phyloP scores from a whole-genome alignment of 2,888 invertebrate species.

The Gryllus longicercus region DNA sequence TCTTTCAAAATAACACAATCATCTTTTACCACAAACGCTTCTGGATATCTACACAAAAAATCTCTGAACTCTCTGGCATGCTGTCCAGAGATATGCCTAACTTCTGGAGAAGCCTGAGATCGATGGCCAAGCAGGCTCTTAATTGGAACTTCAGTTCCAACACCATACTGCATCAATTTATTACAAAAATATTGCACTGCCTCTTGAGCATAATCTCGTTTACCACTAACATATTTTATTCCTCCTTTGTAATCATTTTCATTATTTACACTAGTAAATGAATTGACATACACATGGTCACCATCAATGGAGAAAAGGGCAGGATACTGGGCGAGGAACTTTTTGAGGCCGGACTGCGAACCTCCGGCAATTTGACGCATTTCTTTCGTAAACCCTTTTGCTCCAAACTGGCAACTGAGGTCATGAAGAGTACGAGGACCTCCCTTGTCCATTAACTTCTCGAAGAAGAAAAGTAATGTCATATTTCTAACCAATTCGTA shows the following conservation, averaged over 20 bases:
- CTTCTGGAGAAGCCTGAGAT: conserved; percentile 94
- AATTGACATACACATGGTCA: conserved; percentile 83
- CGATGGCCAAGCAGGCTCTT: conserved; percentile 94
- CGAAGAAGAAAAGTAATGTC: conserved; percentile 97
- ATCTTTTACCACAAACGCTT: conserved; percentile 80
- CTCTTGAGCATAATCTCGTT: conserved; percentile 89
- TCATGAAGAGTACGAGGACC: conserved; percentile 95
- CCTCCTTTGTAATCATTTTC: conserved; percentile 48
- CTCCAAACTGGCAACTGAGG: conserved; percentile 97
- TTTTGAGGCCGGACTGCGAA: conserved; percentile 93
- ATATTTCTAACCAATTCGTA: conserved; percentile 91
- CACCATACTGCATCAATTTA: conserved; percentile 92
- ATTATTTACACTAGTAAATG: conserved; percentile 63
- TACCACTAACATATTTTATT: conserved; percentile 50
- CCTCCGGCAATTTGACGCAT: conserved; percentile 95
- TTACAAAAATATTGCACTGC: conserved; percentile 96
- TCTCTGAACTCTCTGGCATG: conserved; percentile 92
- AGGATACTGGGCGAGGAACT: conserved; percentile 95
- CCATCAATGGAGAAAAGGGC: conserved; percentile 92
- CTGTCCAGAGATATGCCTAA: conserved; percentile 91
- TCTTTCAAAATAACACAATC: conserved; percentile 75
- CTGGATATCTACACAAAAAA: conserved; percentile 78
- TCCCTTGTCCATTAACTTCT: conserved; percentile 94
- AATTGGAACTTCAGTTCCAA: conserved; percentile 93
- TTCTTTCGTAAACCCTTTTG: conserved; percentile 97